A percentile compares a stretch with the other conserved stretches of the same genome.
Evolutionary conservation across 2,113 vertebrate genomes (phyloP).

Genomic region (Aldabrachelys gigantea): DNA sequence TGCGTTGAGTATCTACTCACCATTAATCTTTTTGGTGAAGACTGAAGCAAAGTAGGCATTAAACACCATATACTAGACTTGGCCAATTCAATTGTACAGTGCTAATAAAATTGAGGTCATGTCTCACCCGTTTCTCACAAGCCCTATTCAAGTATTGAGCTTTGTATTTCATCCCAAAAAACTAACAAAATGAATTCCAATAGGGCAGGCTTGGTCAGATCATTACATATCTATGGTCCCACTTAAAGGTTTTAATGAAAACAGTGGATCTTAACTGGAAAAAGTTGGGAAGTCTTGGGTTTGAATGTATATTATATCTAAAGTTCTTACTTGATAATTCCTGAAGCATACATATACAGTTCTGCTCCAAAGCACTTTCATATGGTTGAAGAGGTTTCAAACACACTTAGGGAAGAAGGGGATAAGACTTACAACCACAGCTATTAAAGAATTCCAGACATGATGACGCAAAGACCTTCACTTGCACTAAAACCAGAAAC

Average conservation of each 20-base stretch:
- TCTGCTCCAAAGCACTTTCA: slow-evolving; percentile 33
- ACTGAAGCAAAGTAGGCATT: not conserved
- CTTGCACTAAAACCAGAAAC: not conserved
- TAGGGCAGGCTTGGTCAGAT: not conserved
- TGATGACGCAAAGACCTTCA: slow-evolving; percentile 41
- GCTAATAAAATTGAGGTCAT: not conserved
- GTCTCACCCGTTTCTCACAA: not conserved
- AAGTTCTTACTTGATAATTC: slow-evolving; percentile 28
- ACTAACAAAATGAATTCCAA: not conserved
- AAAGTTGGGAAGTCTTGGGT: not conserved
- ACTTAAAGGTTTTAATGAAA: not conserved
- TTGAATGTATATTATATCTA: slow-evolving; percentile 30
- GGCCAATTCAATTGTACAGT: not conserved
- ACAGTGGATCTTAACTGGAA: not conserved
- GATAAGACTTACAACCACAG: slow-evolving; percentile 53
- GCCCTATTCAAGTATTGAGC: not conserved
- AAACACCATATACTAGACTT: not conserved
- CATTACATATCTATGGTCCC: not conserved
- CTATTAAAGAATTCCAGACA: slow-evolving; percentile 56
- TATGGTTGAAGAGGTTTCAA: not conserved
- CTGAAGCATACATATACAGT: not conserved
- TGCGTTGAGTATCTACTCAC: not conserved
- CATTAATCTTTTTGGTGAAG: not conserved
- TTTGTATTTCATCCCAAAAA: not conserved
- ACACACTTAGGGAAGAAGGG: slow-evolving; percentile 14